phyloP scores from a whole-genome alignment of 2,888 invertebrate genomes.

The Doris montereyensis region DNA sequence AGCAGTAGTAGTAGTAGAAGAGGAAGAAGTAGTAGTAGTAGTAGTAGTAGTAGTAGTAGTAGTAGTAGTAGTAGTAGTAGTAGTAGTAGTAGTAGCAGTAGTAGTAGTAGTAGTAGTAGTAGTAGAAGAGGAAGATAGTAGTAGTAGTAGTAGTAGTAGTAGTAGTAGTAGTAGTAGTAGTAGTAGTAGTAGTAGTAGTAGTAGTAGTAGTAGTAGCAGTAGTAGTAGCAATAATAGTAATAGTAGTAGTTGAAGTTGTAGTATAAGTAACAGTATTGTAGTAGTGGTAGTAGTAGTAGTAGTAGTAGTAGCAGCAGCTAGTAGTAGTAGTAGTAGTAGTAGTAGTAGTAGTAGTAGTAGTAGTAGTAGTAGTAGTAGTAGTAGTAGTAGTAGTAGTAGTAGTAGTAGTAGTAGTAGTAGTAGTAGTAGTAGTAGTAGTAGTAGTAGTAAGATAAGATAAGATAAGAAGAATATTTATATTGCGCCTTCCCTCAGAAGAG shows the following conservation, averaged over 20 bases:
- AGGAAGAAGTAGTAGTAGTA: not conserved
- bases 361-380: not conserved
- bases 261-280: too few species aligned
- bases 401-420: not conserved
- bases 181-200: too few species aligned
- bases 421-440: not conserved
- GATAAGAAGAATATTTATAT: too few species aligned
- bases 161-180: too few species aligned
- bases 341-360: not conserved
- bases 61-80: not conserved
- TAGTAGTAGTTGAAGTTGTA: too few species aligned
- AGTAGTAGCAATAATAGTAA: too few species aligned
- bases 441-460: too few species aligned
- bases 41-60: not conserved
- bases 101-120: not conserved
- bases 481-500: too few species aligned
- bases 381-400: not conserved
- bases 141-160: too few species aligned
- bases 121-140: too few species aligned
- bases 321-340: not conserved
- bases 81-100: not conserved
- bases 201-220: too few species aligned
- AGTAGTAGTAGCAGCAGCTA: not conserved
- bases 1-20: too few species aligned
- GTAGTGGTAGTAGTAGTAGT: not conserved